Conservation (phyloP, 2,888 invertebrate species). For the Ormyrus pomaceus region DNA sequence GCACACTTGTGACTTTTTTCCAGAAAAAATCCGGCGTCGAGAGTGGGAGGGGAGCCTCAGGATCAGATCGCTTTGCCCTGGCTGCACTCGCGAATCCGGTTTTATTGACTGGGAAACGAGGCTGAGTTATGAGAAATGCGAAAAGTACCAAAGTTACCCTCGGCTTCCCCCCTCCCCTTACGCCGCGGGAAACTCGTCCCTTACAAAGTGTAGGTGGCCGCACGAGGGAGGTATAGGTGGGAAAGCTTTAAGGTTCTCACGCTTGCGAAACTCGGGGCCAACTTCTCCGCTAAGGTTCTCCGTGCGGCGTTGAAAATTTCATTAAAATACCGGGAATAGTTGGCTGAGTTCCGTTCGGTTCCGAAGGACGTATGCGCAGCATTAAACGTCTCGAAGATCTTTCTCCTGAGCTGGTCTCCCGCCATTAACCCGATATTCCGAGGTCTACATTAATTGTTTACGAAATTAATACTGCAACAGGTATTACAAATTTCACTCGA, state of each 20-base stretch:
- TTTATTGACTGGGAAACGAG: conserved; percentile 52
- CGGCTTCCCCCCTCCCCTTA: neutral
- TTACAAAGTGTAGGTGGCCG: conserved; percentile 20
- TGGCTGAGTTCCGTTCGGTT: conserved; percentile 48
- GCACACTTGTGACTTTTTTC: conserved; percentile 9
- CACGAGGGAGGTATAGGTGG: neutral
- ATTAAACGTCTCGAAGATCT: conserved; percentile 45
- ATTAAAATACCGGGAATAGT: conserved; percentile 56
- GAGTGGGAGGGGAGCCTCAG: neutral
- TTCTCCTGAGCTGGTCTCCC: neutral
- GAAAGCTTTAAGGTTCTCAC: conserved; percentile 26
- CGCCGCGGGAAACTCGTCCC: conserved; percentile 18
- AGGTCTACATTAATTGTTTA: conserved; percentile 41
- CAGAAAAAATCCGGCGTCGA: conserved; percentile 3
- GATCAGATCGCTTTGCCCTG: neutral
- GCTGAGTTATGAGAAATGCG: conserved; percentile 53
- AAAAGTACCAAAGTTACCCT: conserved; percentile 51
- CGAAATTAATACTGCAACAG: conserved; percentile 40
- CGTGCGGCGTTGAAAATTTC: conserved; percentile 50
- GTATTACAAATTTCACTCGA: conserved; percentile 28
- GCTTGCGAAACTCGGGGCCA: conserved; percentile 23
- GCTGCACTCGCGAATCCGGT: conserved; percentile 19
- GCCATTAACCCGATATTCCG: conserved; percentile 34
- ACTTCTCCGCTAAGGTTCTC: conserved; percentile 40
- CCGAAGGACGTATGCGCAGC: conserved; percentile 46